Evolutionary conservation across 2,797 vertebrate species (phyloP), one percentile per base, ranked within the genome.

Genomic region (Cuniculus paca): DNA sequence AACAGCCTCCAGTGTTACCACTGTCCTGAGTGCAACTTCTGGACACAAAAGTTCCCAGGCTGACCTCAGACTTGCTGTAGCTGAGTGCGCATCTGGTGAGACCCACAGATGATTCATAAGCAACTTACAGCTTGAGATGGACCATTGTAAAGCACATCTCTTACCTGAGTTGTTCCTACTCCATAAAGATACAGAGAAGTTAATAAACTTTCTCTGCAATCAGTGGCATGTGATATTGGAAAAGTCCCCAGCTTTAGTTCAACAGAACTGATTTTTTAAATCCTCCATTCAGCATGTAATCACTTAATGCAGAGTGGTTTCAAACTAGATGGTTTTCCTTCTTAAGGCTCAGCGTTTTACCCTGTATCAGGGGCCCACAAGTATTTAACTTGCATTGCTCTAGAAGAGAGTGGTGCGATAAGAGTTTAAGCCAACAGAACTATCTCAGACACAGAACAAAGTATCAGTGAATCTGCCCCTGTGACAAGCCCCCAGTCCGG

Each of bases 261-360:
- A 68, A 45, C 26, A 58, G 31, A 88, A 58, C 22, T 78, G 83
- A 90, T 28, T 72, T 84, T 39, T 75, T 93, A n/a, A 87, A 82
- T 88, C 26, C n/a, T 77, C 24, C 0, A 0, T 22, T 9, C 17
- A 45, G 45, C 5, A 48, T 22, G 22, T 13, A 39, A 16, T 52
- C 48, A 22, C 6, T 48, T 85, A 26, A 42, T 2, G 3, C 2
- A 1, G 10, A 36, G 54, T 4, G 36, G 36, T 0, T 2, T 80
- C 34, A 52, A 89, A 58, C 31, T 54, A 74, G 31, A 28, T 58
- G 50, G 68, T 13, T 83, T 54, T 9, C 52, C 16, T 48, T 56
- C 12, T 58, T n/a, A 31, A 0, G 6, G 9, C 20, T 50, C 26
- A 58, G 36, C 34, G n/a, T 81, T 34, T 26, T n/a, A 45, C 3